A percentile compares a stretch with the other conserved stretches of the same genome.
These are phyloP conservation scores for Chironex yamaguchii DNA, from an alignment of 30 jellyfish, hydroid and myxozoan species.

Conservation along the genomic window DNA sequence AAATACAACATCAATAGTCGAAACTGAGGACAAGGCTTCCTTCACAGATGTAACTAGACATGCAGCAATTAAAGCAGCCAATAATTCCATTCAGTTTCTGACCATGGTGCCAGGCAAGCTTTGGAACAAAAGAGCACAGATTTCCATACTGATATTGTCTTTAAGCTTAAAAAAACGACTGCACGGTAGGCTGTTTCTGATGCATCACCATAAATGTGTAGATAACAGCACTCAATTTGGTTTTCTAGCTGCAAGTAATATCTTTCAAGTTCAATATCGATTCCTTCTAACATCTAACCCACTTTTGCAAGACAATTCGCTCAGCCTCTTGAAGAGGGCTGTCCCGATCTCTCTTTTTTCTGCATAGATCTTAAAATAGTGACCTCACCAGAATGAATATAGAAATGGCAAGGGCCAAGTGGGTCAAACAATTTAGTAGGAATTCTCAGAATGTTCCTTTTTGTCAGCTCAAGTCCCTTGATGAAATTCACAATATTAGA, in stretches of 20 bases:
- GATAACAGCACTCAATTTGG: too few species aligned
- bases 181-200: too few species aligned
- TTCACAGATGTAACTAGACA: neutral
- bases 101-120: too few species aligned
- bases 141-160: too few species aligned
- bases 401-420: slow-evolving; percentile 3
- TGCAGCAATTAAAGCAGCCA: slow-evolving; percentile 36
- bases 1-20: neutral
- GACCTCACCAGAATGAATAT: slow-evolving; percentile 13
- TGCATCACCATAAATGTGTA: too few species aligned
- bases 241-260: too few species aligned
- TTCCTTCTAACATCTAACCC: too few species aligned
- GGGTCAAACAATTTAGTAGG: slow-evolving; percentile 46
- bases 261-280: too few species aligned
- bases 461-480: slow-evolving; percentile 1
- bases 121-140: too few species aligned
- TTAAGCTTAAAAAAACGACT: too few species aligned
- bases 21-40: slow-evolving; percentile 15
- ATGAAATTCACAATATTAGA: slow-evolving; percentile 1
- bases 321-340: neutral
- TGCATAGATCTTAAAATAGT: slow-evolving; percentile 33
- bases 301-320: neutral
- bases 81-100: slow-evolving; percentile 40
- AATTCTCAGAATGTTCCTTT: slow-evolving; percentile 16
- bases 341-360: slow-evolving; percentile 22